Evolutionary conservation across 2,888 invertebrate species (phyloP).

Genomic region (Ptilodon capucinus): DNA sequence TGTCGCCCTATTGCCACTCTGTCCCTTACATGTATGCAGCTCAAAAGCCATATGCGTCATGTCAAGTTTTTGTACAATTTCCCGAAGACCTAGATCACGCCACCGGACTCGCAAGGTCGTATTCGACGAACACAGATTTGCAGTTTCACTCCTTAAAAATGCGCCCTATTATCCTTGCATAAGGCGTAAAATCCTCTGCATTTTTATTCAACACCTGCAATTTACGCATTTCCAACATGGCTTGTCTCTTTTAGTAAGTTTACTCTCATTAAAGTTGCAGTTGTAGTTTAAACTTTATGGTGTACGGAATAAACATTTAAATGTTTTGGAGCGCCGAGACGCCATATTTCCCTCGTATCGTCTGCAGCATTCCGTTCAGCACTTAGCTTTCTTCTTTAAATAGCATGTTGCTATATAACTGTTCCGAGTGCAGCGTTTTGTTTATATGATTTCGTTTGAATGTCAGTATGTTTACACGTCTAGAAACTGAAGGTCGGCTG

Average conservation of each 20-base stretch:
- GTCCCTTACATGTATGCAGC: conserved; percentile 47
- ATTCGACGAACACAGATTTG: conserved; percentile 39
- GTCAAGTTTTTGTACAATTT: conserved; percentile 69
- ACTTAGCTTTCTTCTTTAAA: conserved; percentile 56
- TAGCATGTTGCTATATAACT: conserved; percentile 47
- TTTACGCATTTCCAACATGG: conserved; percentile 6
- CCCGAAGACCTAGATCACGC: conserved; percentile 67
- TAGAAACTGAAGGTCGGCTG: conserved; percentile 45
- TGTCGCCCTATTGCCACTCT: conserved; percentile 53
- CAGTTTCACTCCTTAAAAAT: conserved; percentile 30
- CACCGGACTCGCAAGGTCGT: conserved; percentile 66
- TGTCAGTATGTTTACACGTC: conserved; percentile 48
- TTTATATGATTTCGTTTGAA: conserved; percentile 51
- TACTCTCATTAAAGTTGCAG: conserved; percentile 11
- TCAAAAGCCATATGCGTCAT: conserved; percentile 62
- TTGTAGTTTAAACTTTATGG: conserved; percentile 17
- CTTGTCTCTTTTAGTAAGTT: conserved; percentile 22
- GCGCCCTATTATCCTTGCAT: conserved; percentile 39
- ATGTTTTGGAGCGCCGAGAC: conserved; percentile 5
- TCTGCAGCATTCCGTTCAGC: conserved; percentile 44
- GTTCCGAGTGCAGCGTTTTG: conserved; percentile 37
- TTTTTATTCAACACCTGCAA: conserved; percentile 6
- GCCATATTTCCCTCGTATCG: conserved; percentile 29
- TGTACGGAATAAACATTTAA: conserved; percentile 3
- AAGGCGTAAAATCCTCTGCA: conserved; percentile 34